Evolutionary conservation across 2,113 vertebrate genomes (phyloP).

Genomic region (Corythornis vintsioides): DNA sequence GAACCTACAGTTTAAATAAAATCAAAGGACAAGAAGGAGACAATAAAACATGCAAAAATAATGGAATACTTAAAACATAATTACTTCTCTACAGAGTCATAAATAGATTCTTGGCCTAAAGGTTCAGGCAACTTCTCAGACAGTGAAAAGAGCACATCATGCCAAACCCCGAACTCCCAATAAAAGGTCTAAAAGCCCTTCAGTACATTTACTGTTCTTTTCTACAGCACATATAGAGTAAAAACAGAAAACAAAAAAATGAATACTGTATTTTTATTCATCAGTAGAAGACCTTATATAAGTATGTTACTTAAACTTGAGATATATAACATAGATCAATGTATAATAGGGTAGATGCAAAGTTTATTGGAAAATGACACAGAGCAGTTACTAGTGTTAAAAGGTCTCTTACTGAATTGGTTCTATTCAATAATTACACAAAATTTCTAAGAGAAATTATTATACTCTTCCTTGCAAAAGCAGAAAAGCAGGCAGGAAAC

Average conservation of each 20-base stretch:
- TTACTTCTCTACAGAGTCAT: background rate
- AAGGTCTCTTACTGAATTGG: background rate
- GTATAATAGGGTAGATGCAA: background rate
- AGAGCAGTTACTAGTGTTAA: background rate
- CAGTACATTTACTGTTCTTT: background rate
- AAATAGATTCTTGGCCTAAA: background rate
- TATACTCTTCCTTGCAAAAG: background rate
- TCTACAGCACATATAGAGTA: background rate
- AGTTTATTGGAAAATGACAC: background rate
- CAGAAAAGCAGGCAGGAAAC: background rate
- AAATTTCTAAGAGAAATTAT: background rate
- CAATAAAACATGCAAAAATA: background rate
- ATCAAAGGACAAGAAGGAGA: background rate
- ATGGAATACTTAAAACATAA: background rate
- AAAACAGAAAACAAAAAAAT: background rate
- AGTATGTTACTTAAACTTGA: background rate
- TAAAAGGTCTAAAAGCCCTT: background rate
- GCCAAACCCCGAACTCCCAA: background rate
- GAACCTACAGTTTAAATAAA: background rate
- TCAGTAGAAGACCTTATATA: background rate
- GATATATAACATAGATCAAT: background rate
- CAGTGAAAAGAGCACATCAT: background rate
- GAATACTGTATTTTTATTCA: background rate
- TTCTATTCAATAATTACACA: background rate
- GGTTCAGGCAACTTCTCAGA: background rate